These are phyloP conservation scores for Enteromius fasciolatus DNA, from an alignment of 2,797 vertebrate species.

Conservation along the genomic window DNA sequence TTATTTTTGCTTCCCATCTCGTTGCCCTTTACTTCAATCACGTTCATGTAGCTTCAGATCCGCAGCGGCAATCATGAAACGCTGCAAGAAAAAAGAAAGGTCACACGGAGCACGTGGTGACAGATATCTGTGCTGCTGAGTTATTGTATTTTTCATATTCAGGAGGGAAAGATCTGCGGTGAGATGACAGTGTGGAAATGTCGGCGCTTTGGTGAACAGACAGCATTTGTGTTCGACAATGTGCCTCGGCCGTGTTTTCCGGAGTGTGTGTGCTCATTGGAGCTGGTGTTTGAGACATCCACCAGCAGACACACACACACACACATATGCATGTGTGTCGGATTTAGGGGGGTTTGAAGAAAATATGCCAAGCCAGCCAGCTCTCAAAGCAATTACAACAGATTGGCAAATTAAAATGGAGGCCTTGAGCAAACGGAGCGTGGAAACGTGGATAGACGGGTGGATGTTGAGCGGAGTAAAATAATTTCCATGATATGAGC, in stretches of 20 bases:
- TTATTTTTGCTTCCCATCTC: conserved; percentile 71
- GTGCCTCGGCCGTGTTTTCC: neutral
- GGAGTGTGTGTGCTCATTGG: conserved; percentile 53
- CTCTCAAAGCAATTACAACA: conserved; percentile 84
- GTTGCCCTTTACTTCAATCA: conserved; percentile 85
- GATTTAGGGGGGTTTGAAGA: conserved; percentile 5
- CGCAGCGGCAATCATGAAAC: conserved; percentile 78
- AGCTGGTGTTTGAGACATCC: conserved; percentile 61
- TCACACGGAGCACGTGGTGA: conserved; percentile 69
- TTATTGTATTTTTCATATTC: conserved; percentile 49
- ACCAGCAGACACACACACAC: conserved; percentile 57
- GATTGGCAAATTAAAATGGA: conserved; percentile 84
- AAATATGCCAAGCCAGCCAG: conserved; percentile 73
- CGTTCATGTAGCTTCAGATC: conserved; percentile 62
- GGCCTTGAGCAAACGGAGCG: conserved; percentile 72
- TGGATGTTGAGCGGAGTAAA: conserved; percentile 11
- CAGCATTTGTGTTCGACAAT: conserved; percentile 51
- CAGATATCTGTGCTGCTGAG: conserved; percentile 60
- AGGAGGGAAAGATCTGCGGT: conserved; percentile 20
- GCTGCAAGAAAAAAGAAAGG: conserved; percentile 80
- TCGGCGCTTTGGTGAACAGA: conserved; percentile 46
- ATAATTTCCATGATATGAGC: conserved; percentile 13
- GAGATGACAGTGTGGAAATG: conserved; percentile 50
- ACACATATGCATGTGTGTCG: conserved; percentile 45
- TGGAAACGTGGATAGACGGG: conserved; percentile 57